Conservation (phyloP, 2,797 vertebrate genomes). For the Rhodeus uyekii region DNA sequence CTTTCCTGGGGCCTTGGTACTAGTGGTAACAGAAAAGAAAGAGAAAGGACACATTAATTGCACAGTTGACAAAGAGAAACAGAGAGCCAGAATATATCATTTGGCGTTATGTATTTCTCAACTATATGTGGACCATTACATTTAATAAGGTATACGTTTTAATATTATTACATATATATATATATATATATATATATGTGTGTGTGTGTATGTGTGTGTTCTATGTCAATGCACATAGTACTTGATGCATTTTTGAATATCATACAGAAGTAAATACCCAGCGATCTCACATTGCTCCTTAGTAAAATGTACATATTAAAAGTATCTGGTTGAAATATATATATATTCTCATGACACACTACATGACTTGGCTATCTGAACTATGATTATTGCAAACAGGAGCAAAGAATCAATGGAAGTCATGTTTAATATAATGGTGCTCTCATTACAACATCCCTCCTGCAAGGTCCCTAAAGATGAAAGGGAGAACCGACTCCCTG, state of each 20-base stretch:
- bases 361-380: background rate
- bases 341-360: background rate
- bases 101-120: background rate
- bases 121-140: background rate
- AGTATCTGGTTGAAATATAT: background rate
- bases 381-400: background rate
- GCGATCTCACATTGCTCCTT: background rate
- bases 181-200: background rate
- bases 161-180: too few relatives aligned
- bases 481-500: background rate
- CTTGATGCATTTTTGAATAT: background rate
- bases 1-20: constrained; percentile 36
- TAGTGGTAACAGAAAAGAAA: constrained; percentile 25
- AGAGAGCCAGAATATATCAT: background rate
- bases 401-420: background rate
- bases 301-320: background rate
- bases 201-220: background rate
- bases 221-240: too few relatives aligned
- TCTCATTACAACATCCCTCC: background rate
- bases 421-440: background rate
- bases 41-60: background rate
- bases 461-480: background rate
- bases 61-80: background rate
- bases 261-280: background rate
- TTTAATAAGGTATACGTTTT: too few relatives aligned